Evolutionary conservation across 2,797 vertebrate species (phyloP).

Genomic region (Diglossa cyanea): DNA sequence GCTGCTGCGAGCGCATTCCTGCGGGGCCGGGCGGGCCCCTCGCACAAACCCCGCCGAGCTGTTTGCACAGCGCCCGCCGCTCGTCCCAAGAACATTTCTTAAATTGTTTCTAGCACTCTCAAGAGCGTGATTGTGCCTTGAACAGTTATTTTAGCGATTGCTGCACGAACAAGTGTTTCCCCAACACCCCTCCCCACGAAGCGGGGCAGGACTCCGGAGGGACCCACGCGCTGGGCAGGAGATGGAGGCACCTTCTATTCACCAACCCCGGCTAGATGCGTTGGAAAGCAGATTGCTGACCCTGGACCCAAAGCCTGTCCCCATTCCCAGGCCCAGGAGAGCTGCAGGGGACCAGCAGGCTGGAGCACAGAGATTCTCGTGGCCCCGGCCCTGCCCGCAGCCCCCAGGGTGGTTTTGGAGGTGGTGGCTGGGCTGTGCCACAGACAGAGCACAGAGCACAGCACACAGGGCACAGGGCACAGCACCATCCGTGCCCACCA

Average conservation of each 20-base stretch:
- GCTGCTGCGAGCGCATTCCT: conserved; percentile 8
- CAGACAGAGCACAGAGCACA: background rate
- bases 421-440: background rate
- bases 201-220: rapidly evolving
- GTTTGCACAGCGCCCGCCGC: conserved; percentile 43
- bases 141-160: background rate
- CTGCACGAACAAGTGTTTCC: background rate
- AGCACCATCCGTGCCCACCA: background rate
- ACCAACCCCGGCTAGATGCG: background rate
- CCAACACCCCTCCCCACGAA: background rate
- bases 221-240: rapidly evolving
- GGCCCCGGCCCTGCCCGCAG: background rate
- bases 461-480: background rate
- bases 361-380: background rate
- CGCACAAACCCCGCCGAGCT: background rate
- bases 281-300: background rate
- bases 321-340: background rate
- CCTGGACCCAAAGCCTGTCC: background rate
- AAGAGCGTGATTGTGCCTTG: background rate
- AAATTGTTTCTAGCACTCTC: conserved; percentile 59
- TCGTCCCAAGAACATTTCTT: conserved; percentile 51
- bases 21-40: background rate
- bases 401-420: background rate
- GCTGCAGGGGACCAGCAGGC: background rate
- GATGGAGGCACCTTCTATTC: background rate